Conservation (phyloP, 2,113 vertebrate genomes). For the Balaenoptera acutorostrata region DNA sequence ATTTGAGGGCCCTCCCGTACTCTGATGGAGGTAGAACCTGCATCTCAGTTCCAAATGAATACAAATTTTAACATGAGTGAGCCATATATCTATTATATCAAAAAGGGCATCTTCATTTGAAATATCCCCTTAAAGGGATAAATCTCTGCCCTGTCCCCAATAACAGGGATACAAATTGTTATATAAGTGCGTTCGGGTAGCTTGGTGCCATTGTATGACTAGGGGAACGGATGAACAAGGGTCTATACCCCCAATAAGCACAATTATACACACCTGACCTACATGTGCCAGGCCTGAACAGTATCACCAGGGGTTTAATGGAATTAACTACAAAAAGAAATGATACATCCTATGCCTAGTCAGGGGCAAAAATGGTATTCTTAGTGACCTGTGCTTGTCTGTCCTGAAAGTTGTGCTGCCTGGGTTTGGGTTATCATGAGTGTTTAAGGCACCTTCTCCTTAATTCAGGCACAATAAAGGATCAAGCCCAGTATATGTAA, state of each 20-base stretch:
- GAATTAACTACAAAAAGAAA: neutral
- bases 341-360: neutral
- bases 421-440: neutral
- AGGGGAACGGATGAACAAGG: neutral
- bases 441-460: neutral
- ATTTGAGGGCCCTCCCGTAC: neutral
- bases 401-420: neutral
- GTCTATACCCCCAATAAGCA: neutral
- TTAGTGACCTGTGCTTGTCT: neutral
- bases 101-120: neutral
- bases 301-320: neutral
- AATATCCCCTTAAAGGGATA: neutral
- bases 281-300: neutral
- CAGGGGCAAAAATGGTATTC: neutral
- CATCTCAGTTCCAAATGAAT: neutral
- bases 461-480: neutral
- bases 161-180: neutral
- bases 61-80: neutral
- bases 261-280: neutral
- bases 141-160: neutral
- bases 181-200: neutral
- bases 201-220: neutral
- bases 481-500: neutral
- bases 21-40: neutral
- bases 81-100: neutral